Conservation (phyloP, 1,140 invertebrate species). For the Drosophila varians region DNA sequence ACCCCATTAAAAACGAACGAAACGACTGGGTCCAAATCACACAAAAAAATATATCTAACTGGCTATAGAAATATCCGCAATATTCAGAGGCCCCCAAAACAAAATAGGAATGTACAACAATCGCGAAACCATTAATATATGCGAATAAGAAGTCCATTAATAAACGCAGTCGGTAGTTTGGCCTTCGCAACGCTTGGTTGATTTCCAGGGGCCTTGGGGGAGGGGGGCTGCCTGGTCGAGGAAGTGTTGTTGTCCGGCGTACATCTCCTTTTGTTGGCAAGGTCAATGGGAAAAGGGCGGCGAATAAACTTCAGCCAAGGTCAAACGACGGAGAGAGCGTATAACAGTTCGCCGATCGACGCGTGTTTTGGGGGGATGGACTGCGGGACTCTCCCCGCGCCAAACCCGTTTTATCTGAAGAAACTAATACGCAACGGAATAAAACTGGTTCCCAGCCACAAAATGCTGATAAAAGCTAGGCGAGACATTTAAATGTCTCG, state of each 20-base stretch:
- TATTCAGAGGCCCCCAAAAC: not conserved
- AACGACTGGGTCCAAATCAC: not conserved
- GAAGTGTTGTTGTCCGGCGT: not conserved
- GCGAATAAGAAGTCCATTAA: constrained; percentile 29
- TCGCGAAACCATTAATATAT: not conserved
- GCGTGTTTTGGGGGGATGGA: not conserved
- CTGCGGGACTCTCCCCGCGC: no score
- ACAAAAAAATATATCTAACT: not conserved
- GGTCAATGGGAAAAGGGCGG: constrained; percentile 29
- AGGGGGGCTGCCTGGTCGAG: not conserved
- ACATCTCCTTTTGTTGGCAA: constrained; percentile 18
- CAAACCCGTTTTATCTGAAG: constrained; percentile 36
- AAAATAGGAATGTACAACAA: not conserved
- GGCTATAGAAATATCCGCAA: not conserved
- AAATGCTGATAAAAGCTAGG: constrained; percentile 22
- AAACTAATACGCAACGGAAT: constrained; percentile 35
- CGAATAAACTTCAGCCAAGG: constrained; percentile 27
- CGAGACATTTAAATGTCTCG: constrained; percentile 17
- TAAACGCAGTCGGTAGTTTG: constrained; percentile 6
- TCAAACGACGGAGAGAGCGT: constrained; percentile 8
- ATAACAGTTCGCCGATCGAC: constrained; percentile 25
- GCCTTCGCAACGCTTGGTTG: constrained; percentile 34
- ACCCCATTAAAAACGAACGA: constrained; percentile 17
- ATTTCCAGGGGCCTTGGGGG: not conserved
- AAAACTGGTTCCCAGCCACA: constrained; percentile 29